Evolutionary conservation across 2,797 vertebrate species (phyloP).

Genomic region (Oophaga sylvatica): DNA sequence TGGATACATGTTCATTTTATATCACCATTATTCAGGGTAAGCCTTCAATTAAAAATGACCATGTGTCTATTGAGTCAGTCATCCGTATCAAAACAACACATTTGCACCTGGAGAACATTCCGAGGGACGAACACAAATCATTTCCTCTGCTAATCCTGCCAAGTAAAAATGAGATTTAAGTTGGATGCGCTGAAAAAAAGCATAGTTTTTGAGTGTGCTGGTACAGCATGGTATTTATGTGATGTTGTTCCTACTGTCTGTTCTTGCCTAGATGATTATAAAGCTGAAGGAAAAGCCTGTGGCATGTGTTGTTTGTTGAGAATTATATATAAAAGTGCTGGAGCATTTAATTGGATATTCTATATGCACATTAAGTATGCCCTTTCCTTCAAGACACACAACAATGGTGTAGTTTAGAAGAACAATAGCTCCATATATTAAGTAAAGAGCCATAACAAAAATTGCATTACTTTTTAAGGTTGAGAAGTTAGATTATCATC

Average conservation of each 20-base stretch:
- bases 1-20: background rate
- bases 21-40: background rate
- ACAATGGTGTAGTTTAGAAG: constrained; percentile 18
- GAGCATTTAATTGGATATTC: constrained; percentile 57
- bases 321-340: constrained; percentile 51
- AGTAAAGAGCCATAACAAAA: background rate
- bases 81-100: background rate
- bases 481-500: constrained; percentile 29
- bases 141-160: constrained; percentile 30
- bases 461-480: constrained; percentile 3
- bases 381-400: constrained; percentile 32
- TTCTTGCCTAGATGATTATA: constrained; percentile 29
- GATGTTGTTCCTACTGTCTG: constrained; percentile 19
- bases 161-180: constrained; percentile 30
- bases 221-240: constrained; percentile 3
- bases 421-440: constrained; percentile 46
- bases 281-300: constrained; percentile 35
- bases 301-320: constrained; percentile 31
- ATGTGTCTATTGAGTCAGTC: constrained; percentile 20
- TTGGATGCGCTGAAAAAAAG: constrained; percentile 5
- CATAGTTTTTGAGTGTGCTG: background rate
- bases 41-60: constrained; percentile 8
- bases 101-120: constrained; percentile 19
- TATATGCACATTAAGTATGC: constrained; percentile 47
- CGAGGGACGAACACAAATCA: background rate